Evolutionary conservation across 2,888 invertebrate species (phyloP).

Genomic region (Nomada hirtipes): DNA sequence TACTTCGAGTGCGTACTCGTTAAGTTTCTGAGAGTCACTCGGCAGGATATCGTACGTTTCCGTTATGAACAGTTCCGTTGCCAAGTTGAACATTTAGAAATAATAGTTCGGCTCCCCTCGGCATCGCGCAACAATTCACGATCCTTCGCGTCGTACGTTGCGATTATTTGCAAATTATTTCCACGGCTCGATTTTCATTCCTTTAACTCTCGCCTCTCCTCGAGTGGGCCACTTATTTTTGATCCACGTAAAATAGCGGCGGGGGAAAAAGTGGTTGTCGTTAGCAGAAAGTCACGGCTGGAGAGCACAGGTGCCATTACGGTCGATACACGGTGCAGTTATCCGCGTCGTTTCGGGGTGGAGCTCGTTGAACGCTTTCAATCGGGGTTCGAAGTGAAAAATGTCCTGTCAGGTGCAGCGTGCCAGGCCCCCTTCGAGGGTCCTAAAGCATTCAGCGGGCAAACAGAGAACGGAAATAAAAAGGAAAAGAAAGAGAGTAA

Average conservation of each 20-base stretch:
- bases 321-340: conserved; percentile 48
- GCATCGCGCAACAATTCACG: too few species aligned
- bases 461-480: conserved; percentile 9
- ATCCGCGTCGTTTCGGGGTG: conserved; percentile 31
- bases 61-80: conserved; percentile 12
- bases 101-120: neutral
- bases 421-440: conserved; percentile 37
- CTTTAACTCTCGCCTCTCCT: too few species aligned
- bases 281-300: conserved; percentile 43
- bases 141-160: too few species aligned
- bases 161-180: too few species aligned
- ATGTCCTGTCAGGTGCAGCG: conserved; percentile 66
- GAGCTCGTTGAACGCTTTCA: conserved; percentile 48
- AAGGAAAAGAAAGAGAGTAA: neutral
- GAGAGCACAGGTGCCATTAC: conserved; percentile 42
- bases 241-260: neutral
- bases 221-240: neutral
- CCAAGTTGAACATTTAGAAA: conserved; percentile 8
- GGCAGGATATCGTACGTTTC: conserved; percentile 21
- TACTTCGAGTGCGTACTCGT: neutral
- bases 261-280: conserved; percentile 18
- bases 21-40: neutral
- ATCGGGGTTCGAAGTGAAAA: conserved; percentile 56
- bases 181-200: too few species aligned
- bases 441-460: conserved; percentile 41